Percentiles rank a stretch among this genome's conserved stretches.
Evolutionary conservation across 2,888 invertebrate genomes (phyloP).

Genomic region (Drepanosiphum platanoidis): DNA sequence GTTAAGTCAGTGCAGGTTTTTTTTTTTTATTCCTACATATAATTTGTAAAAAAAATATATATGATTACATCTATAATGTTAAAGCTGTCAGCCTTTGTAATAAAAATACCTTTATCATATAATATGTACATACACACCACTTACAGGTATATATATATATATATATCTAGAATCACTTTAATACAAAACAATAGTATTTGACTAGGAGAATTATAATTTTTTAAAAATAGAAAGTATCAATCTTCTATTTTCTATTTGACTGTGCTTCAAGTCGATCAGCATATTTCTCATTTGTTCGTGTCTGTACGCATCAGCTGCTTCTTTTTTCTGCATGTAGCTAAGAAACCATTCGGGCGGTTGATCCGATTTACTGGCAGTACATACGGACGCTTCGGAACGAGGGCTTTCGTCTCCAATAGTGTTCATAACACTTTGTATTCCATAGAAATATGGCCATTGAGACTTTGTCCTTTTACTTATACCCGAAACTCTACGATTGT

Average conservation of each 20-base stretch:
- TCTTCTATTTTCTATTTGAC: conserved; percentile 57
- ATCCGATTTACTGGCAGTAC: conserved; percentile 25
- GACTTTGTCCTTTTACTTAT: conserved; percentile 39
- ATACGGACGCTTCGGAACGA: neutral
- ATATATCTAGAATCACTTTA: conserved; percentile 19
- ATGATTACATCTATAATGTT: neutral
- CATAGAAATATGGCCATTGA: conserved; percentile 51
- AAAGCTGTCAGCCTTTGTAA: conserved; percentile 40
- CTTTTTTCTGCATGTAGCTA: conserved; percentile 51
- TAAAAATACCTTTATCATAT: neutral
- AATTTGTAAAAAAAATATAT: conserved; percentile 10
- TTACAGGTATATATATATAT: neutral
- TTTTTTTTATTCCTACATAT: too few relatives aligned
- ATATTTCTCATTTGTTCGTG: conserved; percentile 49
- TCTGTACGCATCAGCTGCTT: conserved; percentile 46
- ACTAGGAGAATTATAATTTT: conserved; percentile 47
- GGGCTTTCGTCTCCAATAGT: conserved; percentile 34
- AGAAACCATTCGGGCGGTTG: conserved; percentile 59
- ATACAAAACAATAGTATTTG: neutral
- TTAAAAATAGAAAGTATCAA: conserved; percentile 53
- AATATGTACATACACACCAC: too few relatives aligned
- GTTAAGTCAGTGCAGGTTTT: conserved; percentile 13
- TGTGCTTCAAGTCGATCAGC: conserved; percentile 41
- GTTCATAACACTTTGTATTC: conserved; percentile 36
- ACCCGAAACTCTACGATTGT: conserved; percentile 50